phyloP scores from a whole-genome alignment of 2,113 vertebrate species.

The Brachypodius melanocephalos region DNA sequence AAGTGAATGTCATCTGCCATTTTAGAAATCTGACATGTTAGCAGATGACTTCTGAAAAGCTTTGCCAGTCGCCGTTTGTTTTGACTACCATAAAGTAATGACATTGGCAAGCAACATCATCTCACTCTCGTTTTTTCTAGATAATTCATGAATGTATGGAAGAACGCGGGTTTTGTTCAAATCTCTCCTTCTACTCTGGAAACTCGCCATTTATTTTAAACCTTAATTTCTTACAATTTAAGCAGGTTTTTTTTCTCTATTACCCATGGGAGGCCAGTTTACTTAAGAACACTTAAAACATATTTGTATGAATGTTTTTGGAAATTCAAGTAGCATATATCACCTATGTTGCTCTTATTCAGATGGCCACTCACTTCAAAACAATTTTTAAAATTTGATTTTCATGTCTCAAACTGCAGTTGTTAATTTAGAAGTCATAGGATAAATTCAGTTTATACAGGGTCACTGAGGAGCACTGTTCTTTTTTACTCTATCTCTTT shows the following conservation, averaged over 20 bases:
- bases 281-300: background rate
- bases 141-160: background rate
- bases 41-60: background rate
- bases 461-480: background rate
- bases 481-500: background rate
- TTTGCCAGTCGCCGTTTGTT: background rate
- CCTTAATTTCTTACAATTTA: background rate
- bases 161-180: background rate
- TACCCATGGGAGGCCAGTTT: background rate
- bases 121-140: background rate
- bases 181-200: background rate
- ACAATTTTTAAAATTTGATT: background rate
- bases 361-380: background rate
- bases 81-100: background rate
- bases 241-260: background rate
- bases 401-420: background rate
- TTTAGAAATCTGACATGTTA: background rate
- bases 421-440: background rate
- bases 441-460: background rate
- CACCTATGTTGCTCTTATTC: background rate
- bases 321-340: background rate
- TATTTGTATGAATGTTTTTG: background rate
- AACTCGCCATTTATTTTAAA: background rate
- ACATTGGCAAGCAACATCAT: background rate
- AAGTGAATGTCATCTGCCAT: background rate